Evolutionary conservation across 1,140 invertebrate genomes (phyloP).

Genomic region (Zaprionus gabonicus): DNA sequence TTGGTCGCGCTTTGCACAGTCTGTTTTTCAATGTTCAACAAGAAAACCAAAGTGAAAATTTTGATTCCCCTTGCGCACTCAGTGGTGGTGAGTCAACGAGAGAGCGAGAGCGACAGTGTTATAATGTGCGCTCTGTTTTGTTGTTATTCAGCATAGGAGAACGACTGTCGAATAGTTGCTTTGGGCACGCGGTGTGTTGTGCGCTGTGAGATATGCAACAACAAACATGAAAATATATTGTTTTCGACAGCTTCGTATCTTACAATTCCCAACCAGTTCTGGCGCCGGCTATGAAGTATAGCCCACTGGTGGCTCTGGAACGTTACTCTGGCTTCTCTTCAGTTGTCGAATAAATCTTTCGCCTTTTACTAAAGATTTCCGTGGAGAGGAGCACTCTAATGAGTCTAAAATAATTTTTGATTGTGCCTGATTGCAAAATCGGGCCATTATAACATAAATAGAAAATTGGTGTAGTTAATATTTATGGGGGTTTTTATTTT

Average conservation of each 20-base stretch:
- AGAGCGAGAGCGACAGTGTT: too few species aligned
- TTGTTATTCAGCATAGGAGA: too few species aligned
- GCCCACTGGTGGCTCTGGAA: neutral
- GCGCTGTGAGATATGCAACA: neutral
- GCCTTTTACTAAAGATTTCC: conserved; percentile 58
- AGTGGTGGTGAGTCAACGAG: too few species aligned
- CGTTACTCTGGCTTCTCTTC: conserved; percentile 46
- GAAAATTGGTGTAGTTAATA: neutral
- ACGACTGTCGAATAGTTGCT: neutral
- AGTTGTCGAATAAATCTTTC: conserved; percentile 55
- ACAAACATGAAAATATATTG: neutral
- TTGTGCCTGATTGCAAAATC: conserved; percentile 69
- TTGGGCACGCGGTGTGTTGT: neutral
- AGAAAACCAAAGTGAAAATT: too few species aligned
- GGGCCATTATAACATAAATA: conserved; percentile 65
- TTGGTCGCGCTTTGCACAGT: too few species aligned
- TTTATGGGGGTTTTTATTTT: conserved; percentile 64
- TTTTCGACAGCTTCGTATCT: neutral
- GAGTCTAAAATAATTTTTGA: conserved; percentile 63
- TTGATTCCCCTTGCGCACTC: too few species aligned
- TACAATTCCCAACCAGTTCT: conserved; percentile 46
- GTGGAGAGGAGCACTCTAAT: conserved; percentile 61
- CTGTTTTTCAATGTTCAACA: too few species aligned
- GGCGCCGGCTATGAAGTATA: neutral
- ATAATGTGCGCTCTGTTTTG: too few species aligned